A percentile compares a stretch with the other conserved stretches of the same genome.
Evolutionary conservation across 2,888 invertebrate genomes (phyloP).

Genomic region (Blastobasis lacticolella): DNA sequence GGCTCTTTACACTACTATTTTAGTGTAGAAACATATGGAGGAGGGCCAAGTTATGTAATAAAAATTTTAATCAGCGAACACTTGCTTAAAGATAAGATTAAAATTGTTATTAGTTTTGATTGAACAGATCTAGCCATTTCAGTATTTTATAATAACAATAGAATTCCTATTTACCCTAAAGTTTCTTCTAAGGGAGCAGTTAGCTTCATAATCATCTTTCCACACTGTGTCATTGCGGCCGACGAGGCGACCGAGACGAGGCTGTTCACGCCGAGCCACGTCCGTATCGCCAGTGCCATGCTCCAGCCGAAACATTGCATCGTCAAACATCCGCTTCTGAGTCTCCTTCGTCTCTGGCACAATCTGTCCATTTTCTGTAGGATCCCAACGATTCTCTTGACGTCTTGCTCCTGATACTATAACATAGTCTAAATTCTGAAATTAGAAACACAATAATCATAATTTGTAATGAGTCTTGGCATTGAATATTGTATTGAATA

Average conservation of each 20-base stretch:
- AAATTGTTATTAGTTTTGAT: too few species aligned
- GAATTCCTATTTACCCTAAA: conserved; percentile 79
- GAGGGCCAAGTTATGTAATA: too few species aligned
- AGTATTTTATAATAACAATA: too few species aligned
- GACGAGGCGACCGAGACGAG: conserved; percentile 83
- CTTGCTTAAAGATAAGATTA: too few species aligned
- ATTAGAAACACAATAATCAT: conserved; percentile 14
- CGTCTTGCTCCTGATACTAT: conserved; percentile 95
- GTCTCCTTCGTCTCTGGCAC: conserved; percentile 94
- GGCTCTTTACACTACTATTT: too few species aligned
- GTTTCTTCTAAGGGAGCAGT: conserved; percentile 85
- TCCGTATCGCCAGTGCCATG: conserved; percentile 89
- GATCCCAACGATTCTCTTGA: conserved; percentile 99
- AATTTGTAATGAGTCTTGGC: background rate
- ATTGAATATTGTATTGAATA: background rate
- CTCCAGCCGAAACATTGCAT: conserved; percentile 98
- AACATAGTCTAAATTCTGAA: conserved; percentile 96
- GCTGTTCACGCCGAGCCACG: conserved; percentile 80
- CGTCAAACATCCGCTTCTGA: conserved; percentile 91
- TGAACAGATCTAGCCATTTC: too few species aligned
- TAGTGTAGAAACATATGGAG: too few species aligned
- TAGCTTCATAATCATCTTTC: conserved; percentile 95
- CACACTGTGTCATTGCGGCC: conserved; percentile 86
- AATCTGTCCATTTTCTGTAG: conserved; percentile 94
- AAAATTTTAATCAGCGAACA: too few species aligned